Base-by-base conservation (phyloP, 2,888 invertebrate species). In the Ellobium chinense region DNA sequence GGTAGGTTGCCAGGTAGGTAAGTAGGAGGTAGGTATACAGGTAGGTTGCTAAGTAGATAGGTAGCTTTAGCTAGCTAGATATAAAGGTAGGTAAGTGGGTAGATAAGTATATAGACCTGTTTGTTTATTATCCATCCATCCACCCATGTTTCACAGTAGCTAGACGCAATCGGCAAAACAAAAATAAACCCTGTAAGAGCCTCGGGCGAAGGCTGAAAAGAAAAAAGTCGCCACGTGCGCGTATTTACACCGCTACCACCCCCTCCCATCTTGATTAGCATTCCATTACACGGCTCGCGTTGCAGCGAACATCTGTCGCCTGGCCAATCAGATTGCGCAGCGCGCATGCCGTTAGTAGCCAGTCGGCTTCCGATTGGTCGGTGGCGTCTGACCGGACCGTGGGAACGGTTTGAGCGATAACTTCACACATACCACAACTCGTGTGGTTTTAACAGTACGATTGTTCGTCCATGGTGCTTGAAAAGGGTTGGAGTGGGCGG, bases 231-330 rank as follows among this genome's bases (percentile, higher is more conserved):
- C 69, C 78, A 78, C 78, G 78, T 78, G 78, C 70, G 78, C 70
- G 60, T 78, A 46, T 78, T 70, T 63, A n/a, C 69, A 63, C 70
- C 39, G 69, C 39, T 31, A 56, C 62, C 31, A 31, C n/a, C 29
- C 60, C 39, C 29, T 34, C 69, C 21, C 14, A 62, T 70, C 63
- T 78, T 78, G 69, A 78, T 78, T 78, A 78, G 78, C 78, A 78
- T 78, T 78, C 78, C 78, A 70, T 39, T 46, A 62, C 62, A 27
- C 34, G 78, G 70, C 69, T 78, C 78, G 78, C 69, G 70, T 78
- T 78, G 78, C 70, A 63, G 29, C 54, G 78, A 73, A 79, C 78
- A 79, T 79, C 78, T 79, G 78, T 72, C 65, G 56, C n/a, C 0
- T 27, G 29, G 36, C 78, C 78, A 79, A 79, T 79, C 65, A 62